Base-by-base conservation (phyloP, 2,113 vertebrate genomes). In the Anolis sagrei region DNA sequence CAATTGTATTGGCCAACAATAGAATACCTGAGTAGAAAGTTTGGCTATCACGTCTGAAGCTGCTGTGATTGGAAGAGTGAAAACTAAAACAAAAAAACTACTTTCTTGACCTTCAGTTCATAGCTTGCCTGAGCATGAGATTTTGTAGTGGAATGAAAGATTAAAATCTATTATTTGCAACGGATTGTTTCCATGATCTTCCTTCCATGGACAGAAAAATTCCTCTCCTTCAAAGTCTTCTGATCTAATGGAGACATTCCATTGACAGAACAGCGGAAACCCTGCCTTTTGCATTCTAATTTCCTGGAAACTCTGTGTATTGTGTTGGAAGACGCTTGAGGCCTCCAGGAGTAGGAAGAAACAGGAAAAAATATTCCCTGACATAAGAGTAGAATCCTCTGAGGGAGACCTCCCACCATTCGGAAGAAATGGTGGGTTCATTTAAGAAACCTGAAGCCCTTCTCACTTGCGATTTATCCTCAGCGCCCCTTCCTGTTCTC, bases 121-220 rank as follows among this genome's bases (percentile, higher is more conserved):
- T 72, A 27, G 75, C 29, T 54, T 61, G 36, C 36, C 36, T 82
- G 79, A 68, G 29, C 29, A 61, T 49, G 34, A 14, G 32, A 61
- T 11, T 36, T 49, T 82, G 18, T 23, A 34, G 34, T 36, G 23
- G 75, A 76, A 84, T 64, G 48, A 7, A 83, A 10, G 39, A 85
- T 58, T 76, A 61, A 87, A 79, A 89, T 2, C 14, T 82, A 69
- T 61, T 72, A 64, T 76, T 76, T 25, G 51, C n/a, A 54, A 48
- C 27, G n/a, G 61, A 14, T 48, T 64, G 23, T 6, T 29, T 29
- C 14, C 27, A 66, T 32, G 39, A 16, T 44, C 36, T 79, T 13
- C 7, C 25, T 39, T 64, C 78, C 44, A 7, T 23, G 29, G 36
- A 48, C 39, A 39, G 61, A 58, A 79, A 16, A 23, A 3, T 5